Evolutionary conservation across 2,797 vertebrate genomes (phyloP).

Genomic region (Enteromius afrohamiltoni): DNA sequence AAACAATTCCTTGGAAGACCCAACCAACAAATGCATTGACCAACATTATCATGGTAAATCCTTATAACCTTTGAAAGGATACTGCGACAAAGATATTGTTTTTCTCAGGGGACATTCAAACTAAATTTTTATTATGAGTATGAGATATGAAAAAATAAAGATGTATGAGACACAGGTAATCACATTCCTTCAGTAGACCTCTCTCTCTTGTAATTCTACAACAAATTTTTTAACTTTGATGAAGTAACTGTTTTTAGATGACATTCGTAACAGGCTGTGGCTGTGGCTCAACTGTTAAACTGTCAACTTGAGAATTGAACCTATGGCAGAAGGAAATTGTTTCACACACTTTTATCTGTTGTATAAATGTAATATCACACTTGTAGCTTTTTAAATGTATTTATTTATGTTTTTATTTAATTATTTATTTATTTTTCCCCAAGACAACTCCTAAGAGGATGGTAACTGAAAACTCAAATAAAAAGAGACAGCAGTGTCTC

Average conservation of each 20-base stretch:
- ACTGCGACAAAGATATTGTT: not conserved
- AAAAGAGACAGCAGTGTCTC: not conserved
- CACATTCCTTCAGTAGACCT: not conserved
- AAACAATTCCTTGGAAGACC: not conserved
- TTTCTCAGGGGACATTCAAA: not conserved
- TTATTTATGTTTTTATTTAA: not conserved
- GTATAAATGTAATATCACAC: not conserved
- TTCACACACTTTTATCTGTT: not conserved
- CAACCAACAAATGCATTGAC: no score
- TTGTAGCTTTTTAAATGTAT: not conserved
- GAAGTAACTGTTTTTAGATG: not conserved
- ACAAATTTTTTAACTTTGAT: not conserved
- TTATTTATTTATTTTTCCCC: not conserved
- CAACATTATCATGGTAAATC: no score
- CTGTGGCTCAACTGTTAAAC: not conserved
- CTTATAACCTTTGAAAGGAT: not conserved
- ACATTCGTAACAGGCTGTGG: not conserved
- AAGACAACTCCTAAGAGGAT: slow-evolving; percentile 13
- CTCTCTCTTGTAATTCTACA: not conserved
- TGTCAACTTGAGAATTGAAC: not conserved
- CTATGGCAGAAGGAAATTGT: not conserved
- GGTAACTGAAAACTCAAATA: slow-evolving; percentile 10
- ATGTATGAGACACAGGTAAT: not conserved
- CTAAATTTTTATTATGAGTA: not conserved
- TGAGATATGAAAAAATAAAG: not conserved